Evolutionary conservation across 1,140 invertebrate species (phyloP).

Genomic region (Tyrophagus putrescentiae): DNA sequence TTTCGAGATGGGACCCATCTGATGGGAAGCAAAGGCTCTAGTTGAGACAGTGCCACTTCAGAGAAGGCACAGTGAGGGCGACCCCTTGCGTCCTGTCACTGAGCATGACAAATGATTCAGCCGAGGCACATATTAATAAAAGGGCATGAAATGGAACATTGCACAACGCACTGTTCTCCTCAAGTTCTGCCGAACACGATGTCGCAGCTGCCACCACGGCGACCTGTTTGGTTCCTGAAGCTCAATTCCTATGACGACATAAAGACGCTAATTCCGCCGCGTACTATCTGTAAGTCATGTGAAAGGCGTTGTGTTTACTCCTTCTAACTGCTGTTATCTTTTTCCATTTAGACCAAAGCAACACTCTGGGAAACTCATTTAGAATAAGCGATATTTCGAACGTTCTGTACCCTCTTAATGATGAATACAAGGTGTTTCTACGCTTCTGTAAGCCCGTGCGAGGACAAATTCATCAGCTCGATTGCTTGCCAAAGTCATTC

Average conservation of each 20-base stretch:
- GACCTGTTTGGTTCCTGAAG: conserved; percentile 2
- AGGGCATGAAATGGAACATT: too few relatives aligned
- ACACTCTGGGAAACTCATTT: neutral
- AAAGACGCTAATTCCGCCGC: neutral
- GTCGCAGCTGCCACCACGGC: too few relatives aligned
- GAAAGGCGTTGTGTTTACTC: neutral
- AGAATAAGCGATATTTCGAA: neutral
- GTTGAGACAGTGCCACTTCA: too few relatives aligned
- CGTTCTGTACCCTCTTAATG: neutral
- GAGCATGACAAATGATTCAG: too few relatives aligned
- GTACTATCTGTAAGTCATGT: neutral
- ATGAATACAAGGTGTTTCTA: conserved; percentile 4
- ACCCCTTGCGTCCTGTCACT: too few relatives aligned
- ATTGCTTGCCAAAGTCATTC: conserved; percentile 15
- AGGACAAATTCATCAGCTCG: neutral
- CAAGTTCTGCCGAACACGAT: too few relatives aligned
- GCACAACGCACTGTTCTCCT: too few relatives aligned
- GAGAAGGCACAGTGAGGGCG: too few relatives aligned
- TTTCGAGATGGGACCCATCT: too few relatives aligned
- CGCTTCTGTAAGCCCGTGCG: neutral
- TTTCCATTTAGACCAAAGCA: neutral
- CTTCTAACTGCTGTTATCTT: neutral
- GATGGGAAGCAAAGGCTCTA: too few relatives aligned
- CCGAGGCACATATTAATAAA: too few relatives aligned
- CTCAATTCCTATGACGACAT: conserved; percentile 15